A percentile compares a stretch with the other conserved stretches of the same genome.
These are phyloP conservation scores for Eutrigla gurnardus DNA, from an alignment of 2,797 vertebrate species.

Conservation along the genomic window DNA sequence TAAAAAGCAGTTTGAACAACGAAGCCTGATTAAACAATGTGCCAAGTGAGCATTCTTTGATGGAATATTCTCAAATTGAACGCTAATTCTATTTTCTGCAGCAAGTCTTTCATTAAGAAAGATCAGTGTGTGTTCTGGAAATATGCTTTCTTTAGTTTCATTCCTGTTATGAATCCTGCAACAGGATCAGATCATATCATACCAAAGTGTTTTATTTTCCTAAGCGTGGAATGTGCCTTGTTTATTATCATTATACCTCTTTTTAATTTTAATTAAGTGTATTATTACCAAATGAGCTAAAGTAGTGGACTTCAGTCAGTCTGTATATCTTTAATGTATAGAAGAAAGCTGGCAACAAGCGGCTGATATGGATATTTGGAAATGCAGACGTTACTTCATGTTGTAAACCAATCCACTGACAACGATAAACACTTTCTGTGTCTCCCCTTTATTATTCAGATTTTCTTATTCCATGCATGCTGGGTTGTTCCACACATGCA, in stretches of 20 bases:
- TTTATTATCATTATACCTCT: neutral
- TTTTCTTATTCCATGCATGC: neutral
- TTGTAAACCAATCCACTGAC: neutral
- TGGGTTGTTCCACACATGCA: neutral
- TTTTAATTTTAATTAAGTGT: neutral
- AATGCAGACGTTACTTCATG: constrained; percentile 25
- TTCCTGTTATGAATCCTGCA: constrained; percentile 28
- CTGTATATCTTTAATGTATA: neutral
- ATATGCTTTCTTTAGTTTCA: constrained; percentile 23
- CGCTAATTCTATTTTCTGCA: neutral
- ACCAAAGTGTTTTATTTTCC: too few species aligned
- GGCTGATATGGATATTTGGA: constrained; percentile 20
- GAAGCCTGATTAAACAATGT: neutral
- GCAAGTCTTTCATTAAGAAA: constrained; percentile 5
- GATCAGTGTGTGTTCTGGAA: constrained; percentile 10
- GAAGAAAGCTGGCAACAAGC: constrained; percentile 25
- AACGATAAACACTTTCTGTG: neutral
- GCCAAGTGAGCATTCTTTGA: neutral
- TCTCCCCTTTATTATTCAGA: neutral
- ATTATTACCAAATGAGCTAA: neutral
- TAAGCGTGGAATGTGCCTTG: too few species aligned
- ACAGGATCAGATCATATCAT: constrained; percentile 3
- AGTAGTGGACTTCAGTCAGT: neutral
- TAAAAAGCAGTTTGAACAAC: neutral
- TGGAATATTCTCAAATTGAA: neutral